phyloP scores from a whole-genome alignment of 1,140 invertebrate species.

The Brachystomella parvula region DNA sequence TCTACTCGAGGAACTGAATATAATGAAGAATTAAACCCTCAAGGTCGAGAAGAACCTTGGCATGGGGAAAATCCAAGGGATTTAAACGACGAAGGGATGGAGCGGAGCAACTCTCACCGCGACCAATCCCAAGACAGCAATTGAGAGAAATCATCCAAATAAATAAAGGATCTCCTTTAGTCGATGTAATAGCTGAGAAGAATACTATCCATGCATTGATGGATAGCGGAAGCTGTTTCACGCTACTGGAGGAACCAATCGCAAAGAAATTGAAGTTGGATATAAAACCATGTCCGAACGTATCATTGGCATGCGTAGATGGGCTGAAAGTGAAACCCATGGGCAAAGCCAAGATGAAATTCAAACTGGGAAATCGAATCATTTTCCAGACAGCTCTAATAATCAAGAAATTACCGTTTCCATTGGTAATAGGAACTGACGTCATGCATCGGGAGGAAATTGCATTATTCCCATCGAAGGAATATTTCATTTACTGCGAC shows the following conservation, averaged over 20 bases:
- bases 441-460: neutral
- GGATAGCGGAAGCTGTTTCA: neutral
- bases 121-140: neutral
- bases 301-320: neutral
- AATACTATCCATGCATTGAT: neutral
- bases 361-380: neutral
- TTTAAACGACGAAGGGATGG: neutral
- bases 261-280: neutral
- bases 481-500: neutral
- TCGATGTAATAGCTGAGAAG: neutral
- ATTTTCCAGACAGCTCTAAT: slow-evolving; percentile 4
- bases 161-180: neutral
- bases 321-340: neutral
- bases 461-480: neutral
- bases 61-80: too few species aligned
- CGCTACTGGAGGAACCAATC: neutral
- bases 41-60: too few species aligned
- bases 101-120: neutral
- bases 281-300: neutral
- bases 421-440: slow-evolving; percentile 11
- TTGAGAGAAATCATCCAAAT: neutral
- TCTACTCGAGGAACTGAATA: neutral
- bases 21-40: neutral
- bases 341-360: neutral
- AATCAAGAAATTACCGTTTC: neutral